phyloP scores from a whole-genome alignment of 2,113 vertebrate genomes.

The Loxodonta africana region DNA sequence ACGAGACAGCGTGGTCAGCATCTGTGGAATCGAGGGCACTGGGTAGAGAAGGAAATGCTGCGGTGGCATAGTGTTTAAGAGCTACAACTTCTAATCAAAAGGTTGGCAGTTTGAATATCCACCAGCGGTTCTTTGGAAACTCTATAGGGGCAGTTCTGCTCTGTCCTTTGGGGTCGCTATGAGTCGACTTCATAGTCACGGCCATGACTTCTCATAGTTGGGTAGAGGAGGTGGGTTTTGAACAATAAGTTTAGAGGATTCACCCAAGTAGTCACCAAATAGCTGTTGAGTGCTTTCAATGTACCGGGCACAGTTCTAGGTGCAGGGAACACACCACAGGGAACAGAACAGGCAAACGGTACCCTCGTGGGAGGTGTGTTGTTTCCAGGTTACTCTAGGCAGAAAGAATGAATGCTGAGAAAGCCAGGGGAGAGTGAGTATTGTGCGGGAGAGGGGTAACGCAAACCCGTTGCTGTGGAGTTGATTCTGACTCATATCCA shows the following conservation, averaged over 20 bases:
- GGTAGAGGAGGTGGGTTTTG: neutral
- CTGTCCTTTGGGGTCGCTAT: too few species aligned
- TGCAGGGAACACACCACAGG: rapidly evolving
- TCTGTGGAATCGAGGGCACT: neutral
- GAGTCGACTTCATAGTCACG: too few species aligned
- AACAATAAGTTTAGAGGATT: neutral
- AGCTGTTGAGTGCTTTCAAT: neutral
- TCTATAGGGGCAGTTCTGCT: too few species aligned
- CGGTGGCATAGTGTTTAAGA: too few species aligned
- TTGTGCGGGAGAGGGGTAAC: too few species aligned
- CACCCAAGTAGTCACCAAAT: too few species aligned
- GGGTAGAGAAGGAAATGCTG: neutral
- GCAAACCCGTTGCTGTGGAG: neutral
- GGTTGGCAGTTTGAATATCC: too few species aligned
- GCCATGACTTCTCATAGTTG: too few species aligned
- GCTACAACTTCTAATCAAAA: too few species aligned
- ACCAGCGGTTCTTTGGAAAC: too few species aligned
- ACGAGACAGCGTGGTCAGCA: rapidly evolving
- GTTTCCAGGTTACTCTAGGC: neutral
- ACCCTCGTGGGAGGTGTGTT: neutral
- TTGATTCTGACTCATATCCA: too few species aligned
- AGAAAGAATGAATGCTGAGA: neutral
- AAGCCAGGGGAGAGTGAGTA: neutral
- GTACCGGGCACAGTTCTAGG: neutral
- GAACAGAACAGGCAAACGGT: neutral